Conservation (phyloP, 2,113 vertebrate genomes). For the Xyliphius kryptos region DNA sequence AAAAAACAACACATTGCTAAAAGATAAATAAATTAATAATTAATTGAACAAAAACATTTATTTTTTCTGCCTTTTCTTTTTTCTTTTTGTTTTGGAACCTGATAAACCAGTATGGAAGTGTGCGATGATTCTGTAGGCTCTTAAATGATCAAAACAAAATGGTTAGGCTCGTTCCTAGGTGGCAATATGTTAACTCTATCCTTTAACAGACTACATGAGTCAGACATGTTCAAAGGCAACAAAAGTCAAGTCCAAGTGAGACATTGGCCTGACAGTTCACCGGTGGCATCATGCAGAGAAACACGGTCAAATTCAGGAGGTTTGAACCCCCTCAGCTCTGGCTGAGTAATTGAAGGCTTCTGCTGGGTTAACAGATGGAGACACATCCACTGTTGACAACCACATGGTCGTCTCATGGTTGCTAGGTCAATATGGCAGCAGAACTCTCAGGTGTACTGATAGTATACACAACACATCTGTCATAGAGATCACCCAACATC, state of each 20-base stretch:
- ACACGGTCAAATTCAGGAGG: slow-evolving; percentile 37
- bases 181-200: slow-evolving; percentile 10
- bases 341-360: slow-evolving; percentile 60
- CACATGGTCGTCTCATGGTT: slow-evolving; percentile 41
- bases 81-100: not conserved
- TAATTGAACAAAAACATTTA: not conserved
- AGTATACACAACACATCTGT: slow-evolving; percentile 59
- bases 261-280: slow-evolving; percentile 40
- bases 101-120: slow-evolving; percentile 12
- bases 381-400: slow-evolving; percentile 38
- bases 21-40: slow-evolving; percentile 26
- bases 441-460: slow-evolving; percentile 54
- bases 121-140: slow-evolving; percentile 16
- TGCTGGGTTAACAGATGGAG: slow-evolving; percentile 67
- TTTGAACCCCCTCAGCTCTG: slow-evolving; percentile 51
- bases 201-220: slow-evolving; percentile 39
- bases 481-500: slow-evolving; percentile 36
- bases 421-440: slow-evolving; percentile 58
- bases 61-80: not conserved
- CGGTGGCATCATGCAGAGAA: slow-evolving; percentile 36
- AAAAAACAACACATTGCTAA: slow-evolving; percentile 3
- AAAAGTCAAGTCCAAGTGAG: slow-evolving; percentile 40
- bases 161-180: not conserved
- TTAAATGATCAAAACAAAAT: slow-evolving; percentile 9
- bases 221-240: slow-evolving; percentile 41